Conservation (phyloP, 2,888 invertebrate species). For the Amiota mariae region DNA sequence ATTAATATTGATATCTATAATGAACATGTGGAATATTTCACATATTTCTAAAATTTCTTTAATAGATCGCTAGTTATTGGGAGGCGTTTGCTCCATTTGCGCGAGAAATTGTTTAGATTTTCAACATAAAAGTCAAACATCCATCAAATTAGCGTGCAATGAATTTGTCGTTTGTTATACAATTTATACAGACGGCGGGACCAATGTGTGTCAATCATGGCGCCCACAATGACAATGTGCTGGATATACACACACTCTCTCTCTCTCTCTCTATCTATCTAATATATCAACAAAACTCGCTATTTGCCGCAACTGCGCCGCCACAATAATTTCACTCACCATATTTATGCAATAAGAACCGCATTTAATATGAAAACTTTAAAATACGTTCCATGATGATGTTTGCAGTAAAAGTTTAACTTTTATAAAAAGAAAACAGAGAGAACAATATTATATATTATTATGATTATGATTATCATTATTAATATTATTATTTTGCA, state of each 20-base stretch:
- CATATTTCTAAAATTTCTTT: constrained; percentile 29
- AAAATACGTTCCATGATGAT: constrained; percentile 38
- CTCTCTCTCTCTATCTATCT: background rate
- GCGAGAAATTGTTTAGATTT: constrained; percentile 87
- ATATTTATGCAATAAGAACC: constrained; percentile 2
- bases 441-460: constrained; percentile 41
- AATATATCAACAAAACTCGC: constrained; percentile 11
- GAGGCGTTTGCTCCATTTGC: constrained; percentile 97
- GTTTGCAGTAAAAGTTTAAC: constrained; percentile 55
- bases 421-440: constrained; percentile 45
- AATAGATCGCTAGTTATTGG: constrained; percentile 76
- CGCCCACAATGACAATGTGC: background rate
- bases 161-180: constrained; percentile 37
- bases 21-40: constrained; percentile 10
- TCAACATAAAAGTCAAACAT: constrained; percentile 34
- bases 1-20: background rate
- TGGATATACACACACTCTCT: background rate
- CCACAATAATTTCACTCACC: constrained; percentile 4
- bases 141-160: constrained; percentile 45
- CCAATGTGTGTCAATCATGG: constrained; percentile 51
- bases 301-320: constrained; percentile 6
- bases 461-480: constrained; percentile 54
- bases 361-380: constrained; percentile 29
- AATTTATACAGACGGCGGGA: constrained; percentile 52
- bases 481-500: constrained; percentile 44